Conservation (phyloP, 2,113 vertebrate species). For the Rhinopomastus cyanomelas region DNA sequence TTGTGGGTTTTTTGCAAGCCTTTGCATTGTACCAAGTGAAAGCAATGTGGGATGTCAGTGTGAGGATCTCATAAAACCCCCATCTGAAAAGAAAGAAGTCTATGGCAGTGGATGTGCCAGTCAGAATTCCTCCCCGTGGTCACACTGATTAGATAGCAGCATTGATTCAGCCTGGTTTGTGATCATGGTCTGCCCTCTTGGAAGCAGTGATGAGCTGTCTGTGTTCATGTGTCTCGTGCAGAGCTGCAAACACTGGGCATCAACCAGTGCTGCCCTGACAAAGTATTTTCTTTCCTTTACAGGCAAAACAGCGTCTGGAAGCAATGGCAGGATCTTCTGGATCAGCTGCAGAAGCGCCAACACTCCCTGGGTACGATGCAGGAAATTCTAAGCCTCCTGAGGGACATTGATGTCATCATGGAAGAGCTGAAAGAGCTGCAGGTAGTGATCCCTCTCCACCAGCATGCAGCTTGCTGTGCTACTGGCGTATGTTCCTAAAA, state of each 20-base stretch:
- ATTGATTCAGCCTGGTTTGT: neutral
- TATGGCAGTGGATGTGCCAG: neutral
- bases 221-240: neutral
- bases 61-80: neutral
- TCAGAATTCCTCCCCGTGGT: neutral
- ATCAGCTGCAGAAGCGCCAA: conserved; percentile 75
- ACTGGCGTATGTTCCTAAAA: neutral
- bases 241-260: neutral
- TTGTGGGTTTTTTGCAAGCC: neutral
- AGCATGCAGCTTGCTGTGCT: neutral
- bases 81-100: neutral
- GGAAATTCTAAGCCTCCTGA: conserved; percentile 76
- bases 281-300: neutral
- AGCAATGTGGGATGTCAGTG: neutral
- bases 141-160: neutral
- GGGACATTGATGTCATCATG: conserved; percentile 76
- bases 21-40: neutral
- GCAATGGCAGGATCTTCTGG: conserved; percentile 81
- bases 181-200: neutral
- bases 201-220: accelerated
- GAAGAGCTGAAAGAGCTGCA: conserved; percentile 84
- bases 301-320: conserved; percentile 77
- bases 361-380: conserved; percentile 59
- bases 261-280: neutral
- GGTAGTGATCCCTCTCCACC: conserved; percentile 58